Percentiles rank a stretch among this genome's conserved stretches.
Evolutionary conservation across 2,888 invertebrate genomes (phyloP).

Genomic region (Pomacea canaliculata): DNA sequence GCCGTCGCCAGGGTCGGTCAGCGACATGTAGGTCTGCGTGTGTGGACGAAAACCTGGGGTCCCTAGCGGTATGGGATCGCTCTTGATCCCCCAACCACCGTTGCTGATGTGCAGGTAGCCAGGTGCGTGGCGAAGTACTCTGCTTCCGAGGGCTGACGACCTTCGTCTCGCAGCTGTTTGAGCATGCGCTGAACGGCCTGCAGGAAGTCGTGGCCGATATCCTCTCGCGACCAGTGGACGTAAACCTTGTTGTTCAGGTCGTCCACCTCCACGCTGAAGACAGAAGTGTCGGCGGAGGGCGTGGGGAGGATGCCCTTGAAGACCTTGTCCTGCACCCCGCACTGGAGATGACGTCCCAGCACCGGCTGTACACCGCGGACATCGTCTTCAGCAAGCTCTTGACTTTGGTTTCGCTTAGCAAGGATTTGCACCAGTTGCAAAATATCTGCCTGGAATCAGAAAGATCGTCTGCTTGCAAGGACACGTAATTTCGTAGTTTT

Average conservation of each 20-base stretch:
- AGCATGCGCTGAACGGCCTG: conserved; percentile 35
- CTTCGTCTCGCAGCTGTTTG: conserved; percentile 32
- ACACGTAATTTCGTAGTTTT: not conserved
- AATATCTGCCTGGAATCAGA: conserved; percentile 19
- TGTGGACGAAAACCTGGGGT: conserved; percentile 48
- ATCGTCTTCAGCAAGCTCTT: conserved; percentile 26
- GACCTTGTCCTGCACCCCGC: conserved; percentile 35
- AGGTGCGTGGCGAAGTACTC: conserved; percentile 42
- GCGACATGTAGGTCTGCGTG: conserved; percentile 51
- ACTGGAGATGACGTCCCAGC: conserved; percentile 32
- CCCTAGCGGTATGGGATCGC: conserved; percentile 35
- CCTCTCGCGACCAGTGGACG: conserved; percentile 39
- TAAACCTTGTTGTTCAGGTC: conserved; percentile 31
- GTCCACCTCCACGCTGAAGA: conserved; percentile 32
- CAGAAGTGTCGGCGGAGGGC: not conserved
- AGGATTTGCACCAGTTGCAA: conserved; percentile 20
- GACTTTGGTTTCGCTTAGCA: conserved; percentile 31
- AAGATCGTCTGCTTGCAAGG: not conserved
- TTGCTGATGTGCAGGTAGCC: conserved; percentile 36
- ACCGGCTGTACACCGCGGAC: conserved; percentile 26
- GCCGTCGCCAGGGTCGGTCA: conserved; percentile 52
- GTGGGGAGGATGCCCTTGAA: conserved; percentile 39
- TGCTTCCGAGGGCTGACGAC: conserved; percentile 39
- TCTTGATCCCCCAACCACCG: conserved; percentile 29
- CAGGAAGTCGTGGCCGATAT: conserved; percentile 30